Conservation (phyloP, 2,797 vertebrate species). For the Epinephelus awoara region DNA sequence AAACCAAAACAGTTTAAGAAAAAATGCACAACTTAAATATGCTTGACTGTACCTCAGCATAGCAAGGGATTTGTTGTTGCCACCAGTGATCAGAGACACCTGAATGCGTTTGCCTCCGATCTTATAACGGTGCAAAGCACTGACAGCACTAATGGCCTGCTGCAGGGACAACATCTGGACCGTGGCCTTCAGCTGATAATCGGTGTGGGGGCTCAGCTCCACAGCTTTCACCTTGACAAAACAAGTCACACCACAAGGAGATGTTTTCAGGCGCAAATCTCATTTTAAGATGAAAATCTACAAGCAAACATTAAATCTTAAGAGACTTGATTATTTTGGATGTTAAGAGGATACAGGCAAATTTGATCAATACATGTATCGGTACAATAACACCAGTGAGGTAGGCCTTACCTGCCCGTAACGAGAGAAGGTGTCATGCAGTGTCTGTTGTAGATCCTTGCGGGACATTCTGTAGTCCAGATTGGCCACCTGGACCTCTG, state of each 20-base stretch:
- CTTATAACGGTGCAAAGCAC: constrained; percentile 93
- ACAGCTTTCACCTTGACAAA: constrained; percentile 90
- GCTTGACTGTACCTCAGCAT: constrained; percentile 88
- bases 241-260: background rate
- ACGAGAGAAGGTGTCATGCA: constrained; percentile 91
- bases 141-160: constrained; percentile 94
- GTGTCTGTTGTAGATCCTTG: constrained; percentile 93
- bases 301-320: background rate
- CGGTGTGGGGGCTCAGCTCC: constrained; percentile 96
- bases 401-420: constrained; percentile 90
- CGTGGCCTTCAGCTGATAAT: constrained; percentile 95
- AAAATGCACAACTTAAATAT: background rate
- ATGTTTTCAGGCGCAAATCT: background rate
- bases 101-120: constrained; percentile 96
- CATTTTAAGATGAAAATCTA: background rate
- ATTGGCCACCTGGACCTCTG: constrained; percentile 94
- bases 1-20: background rate
- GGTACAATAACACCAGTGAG: background rate
- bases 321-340: background rate
- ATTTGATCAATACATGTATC: background rate
- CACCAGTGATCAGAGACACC: constrained; percentile 92
- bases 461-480: constrained; percentile 96
- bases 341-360: background rate
- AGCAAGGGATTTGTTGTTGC: constrained; percentile 90
- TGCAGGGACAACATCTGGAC: constrained; percentile 94